Base-by-base conservation (phyloP, 2,888 invertebrate species). In the Caenorhabditis japonica region DNA sequence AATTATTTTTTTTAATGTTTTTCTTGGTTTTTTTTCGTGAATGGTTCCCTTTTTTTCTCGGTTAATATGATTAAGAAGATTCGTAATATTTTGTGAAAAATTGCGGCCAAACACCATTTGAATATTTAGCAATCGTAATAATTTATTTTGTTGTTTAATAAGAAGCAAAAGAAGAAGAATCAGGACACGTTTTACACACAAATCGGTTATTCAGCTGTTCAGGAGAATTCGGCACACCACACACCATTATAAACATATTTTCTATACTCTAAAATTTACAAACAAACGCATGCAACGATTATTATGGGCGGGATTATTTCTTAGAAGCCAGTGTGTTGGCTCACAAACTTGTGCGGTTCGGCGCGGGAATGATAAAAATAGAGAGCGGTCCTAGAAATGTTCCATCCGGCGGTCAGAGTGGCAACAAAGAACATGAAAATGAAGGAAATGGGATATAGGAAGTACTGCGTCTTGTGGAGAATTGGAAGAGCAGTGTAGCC, bases 401-500 rank as follows among this genome's bases (percentile, higher is more conserved):
- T 96, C 91, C 93, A 93, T 55, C 93, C 92, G 64, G 92, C 91
- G 10, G 92, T 90, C 60, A 95, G 88, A 0, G 93, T 93, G 21
- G 93, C 90, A 51, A 95, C 88, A 89, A 93, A 97, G 51, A 92
- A 88, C 13, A 96, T 85, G 78, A 93, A 89, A 58, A 94, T 90
- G 43, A 92, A 89, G 1, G 95, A 93, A 75, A 97, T 89, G 2
- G 95, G 93, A 79, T 93, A 92, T 58, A 97, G 91, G 87, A 97
- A 92, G 58, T 92, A 90, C 79, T 95, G 91, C 1, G 94, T 94
- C 87, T 93, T 93, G 81, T 93, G 92, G 52, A 97, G 90, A 88
- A 93, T 93, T 38, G 94, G 93, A 75, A 97, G 90, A 88, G 94
- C 94, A 89, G 93, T 95, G 88, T 97, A 97, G 80, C 97, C 97